phyloP scores from a whole-genome alignment of 2,888 invertebrate species.

The Leptodirus hochenwartii region DNA sequence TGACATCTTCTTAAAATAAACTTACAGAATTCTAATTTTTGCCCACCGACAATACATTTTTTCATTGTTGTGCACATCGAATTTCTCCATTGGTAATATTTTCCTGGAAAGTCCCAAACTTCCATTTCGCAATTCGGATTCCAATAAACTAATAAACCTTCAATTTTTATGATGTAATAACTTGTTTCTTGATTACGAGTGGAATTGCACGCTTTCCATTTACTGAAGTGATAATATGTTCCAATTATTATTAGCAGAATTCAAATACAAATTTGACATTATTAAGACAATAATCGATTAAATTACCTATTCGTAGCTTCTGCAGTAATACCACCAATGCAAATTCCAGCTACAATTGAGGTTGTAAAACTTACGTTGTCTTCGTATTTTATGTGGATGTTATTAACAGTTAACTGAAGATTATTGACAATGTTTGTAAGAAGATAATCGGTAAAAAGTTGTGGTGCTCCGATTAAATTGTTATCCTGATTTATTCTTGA shows the following conservation, averaged over 20 bases:
- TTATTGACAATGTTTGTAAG: conserved; percentile 62
- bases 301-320: conserved; percentile 63
- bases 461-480: conserved; percentile 41
- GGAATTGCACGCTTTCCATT: conserved; percentile 45
- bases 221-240: conserved; percentile 28
- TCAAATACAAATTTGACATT: not conserved
- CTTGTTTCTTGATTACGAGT: conserved; percentile 16
- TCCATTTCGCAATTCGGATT: conserved; percentile 37
- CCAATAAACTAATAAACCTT: conserved; percentile 62
- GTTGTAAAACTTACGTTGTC: conserved; percentile 48
- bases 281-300: conserved; percentile 1
- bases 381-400: conserved; percentile 66
- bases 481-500: conserved; percentile 43
- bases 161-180: conserved; percentile 59
- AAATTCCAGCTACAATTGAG: conserved; percentile 56
- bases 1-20: conserved; percentile 14
- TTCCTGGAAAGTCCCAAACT: conserved; percentile 35
- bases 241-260: not conserved
- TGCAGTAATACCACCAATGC: conserved; percentile 56
- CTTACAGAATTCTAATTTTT: conserved; percentile 67
- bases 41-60: conserved; percentile 57
- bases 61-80: conserved; percentile 56
- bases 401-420: conserved; percentile 57
- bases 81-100: conserved; percentile 56
- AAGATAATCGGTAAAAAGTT: conserved; percentile 51